phyloP scores from a whole-genome alignment of 2,888 invertebrate species.

The Coelopa pilipes region DNA sequence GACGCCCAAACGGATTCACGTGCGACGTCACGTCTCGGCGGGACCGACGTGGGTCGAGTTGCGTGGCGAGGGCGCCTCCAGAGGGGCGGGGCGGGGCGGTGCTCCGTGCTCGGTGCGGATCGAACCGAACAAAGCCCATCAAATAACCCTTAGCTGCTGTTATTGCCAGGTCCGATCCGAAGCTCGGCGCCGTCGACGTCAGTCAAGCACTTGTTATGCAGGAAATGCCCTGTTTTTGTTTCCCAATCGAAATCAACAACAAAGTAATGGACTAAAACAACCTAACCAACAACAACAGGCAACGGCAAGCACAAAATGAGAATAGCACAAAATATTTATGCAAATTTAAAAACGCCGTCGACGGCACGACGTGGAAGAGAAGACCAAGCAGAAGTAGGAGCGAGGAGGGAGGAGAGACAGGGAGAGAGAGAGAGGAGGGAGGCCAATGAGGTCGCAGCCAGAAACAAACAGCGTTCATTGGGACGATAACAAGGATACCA shows the following conservation, averaged over 20 bases:
- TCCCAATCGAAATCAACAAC: constrained; percentile 2
- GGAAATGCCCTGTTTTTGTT: neutral
- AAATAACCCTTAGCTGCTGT: no score
- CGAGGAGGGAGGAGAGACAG: neutral
- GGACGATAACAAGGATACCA: neutral
- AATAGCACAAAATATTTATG: neutral
- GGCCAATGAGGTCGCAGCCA: neutral
- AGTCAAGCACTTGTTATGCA: no score
- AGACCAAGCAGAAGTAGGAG: neutral
- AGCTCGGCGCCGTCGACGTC: no score
- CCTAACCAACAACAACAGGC: neutral
- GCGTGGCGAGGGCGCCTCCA: no score
- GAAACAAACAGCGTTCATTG: neutral
- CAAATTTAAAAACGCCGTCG: neutral
- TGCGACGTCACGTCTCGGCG: no score
- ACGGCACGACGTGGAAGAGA: neutral
- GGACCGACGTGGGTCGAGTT: no score
- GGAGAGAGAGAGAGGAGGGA: neutral
- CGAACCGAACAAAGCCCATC: no score
- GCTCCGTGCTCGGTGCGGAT: no score
- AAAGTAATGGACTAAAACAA: neutral
- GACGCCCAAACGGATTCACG: no score
- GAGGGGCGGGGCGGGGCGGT: no score
- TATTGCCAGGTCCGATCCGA: no score
- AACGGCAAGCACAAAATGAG: neutral